phyloP scores from a whole-genome alignment of 2,888 invertebrate species.

The Drosophila colorata region DNA sequence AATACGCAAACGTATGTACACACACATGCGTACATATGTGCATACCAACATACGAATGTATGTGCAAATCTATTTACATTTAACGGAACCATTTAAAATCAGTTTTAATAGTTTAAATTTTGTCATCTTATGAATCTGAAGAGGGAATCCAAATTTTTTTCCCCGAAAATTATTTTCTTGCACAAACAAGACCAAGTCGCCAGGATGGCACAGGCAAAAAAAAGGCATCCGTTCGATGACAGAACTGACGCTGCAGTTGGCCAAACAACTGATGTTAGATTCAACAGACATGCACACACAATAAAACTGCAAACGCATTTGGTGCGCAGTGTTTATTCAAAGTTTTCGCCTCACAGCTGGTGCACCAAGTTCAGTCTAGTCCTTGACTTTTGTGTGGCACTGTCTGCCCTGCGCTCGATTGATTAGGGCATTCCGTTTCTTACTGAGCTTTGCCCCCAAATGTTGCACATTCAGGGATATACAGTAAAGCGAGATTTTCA shows the following conservation, averaged over 20 bases:
- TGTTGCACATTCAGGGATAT: no score
- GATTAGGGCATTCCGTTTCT: conserved; percentile 39
- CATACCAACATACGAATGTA: neutral
- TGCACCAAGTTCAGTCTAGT: conserved; percentile 13
- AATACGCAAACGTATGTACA: neutral
- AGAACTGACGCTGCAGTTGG: conserved; percentile 29
- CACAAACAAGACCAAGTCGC: conserved; percentile 31
- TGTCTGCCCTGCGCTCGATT: conserved; percentile 4
- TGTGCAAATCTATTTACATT: no score
- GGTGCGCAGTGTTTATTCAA: conserved; percentile 43
- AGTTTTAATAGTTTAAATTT: conserved; percentile 17
- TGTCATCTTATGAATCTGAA: neutral
- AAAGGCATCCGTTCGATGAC: conserved; percentile 34
- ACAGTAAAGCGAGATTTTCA: neutral
- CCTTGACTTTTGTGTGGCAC: conserved; percentile 12
- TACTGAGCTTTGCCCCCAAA: neutral
- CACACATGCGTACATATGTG: neutral
- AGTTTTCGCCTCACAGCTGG: conserved; percentile 26
- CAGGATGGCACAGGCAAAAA: conserved; percentile 19
- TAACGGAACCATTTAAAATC: neutral
- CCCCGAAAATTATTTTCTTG: conserved; percentile 48
- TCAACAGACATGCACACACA: conserved; percentile 2
- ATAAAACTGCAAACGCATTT: neutral
- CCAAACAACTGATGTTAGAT: conserved; percentile 28
- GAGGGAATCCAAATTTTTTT: conserved; percentile 42